Conservation (phyloP, 2,888 invertebrate species). For the Rotaria sp. region DNA sequence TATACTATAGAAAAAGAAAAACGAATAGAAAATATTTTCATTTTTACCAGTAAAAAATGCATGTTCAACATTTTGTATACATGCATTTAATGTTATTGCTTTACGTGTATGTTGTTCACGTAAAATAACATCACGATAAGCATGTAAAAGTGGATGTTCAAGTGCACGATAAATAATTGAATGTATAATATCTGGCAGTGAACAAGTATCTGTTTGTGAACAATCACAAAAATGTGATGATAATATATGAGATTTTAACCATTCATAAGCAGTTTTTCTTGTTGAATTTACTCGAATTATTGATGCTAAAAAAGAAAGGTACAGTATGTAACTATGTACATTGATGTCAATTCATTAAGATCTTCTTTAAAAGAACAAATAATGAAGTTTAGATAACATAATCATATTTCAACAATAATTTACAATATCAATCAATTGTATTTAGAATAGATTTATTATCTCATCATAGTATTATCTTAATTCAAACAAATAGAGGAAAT, state of each 20-base stretch:
- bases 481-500: no score
- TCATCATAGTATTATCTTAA: no score
- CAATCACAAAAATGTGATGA: constrained; percentile 23
- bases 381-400: no score
- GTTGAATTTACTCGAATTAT: not conserved
- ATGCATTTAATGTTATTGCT: constrained; percentile 26
- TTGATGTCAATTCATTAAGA: no score
- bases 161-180: constrained; percentile 11
- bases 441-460: no score
- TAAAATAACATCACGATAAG: constrained; percentile 28
- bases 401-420: no score
- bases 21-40: not conserved
- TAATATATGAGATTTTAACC: constrained; percentile 23
- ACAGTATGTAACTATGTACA: no score
- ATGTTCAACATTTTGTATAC: not conserved
- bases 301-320: not conserved
- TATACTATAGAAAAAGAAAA: not conserved
- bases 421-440: no score
- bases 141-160: constrained; percentile 24
- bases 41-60: constrained; percentile 14
- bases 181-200: constrained; percentile 18
- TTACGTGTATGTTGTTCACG: constrained; percentile 20
- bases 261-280: not conserved
- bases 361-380: no score
- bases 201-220: not conserved